Evolutionary conservation across 2,113 vertebrate genomes (phyloP), one percentile per base, ranked within the genome.

Genomic region (Ursus arctos): DNA sequence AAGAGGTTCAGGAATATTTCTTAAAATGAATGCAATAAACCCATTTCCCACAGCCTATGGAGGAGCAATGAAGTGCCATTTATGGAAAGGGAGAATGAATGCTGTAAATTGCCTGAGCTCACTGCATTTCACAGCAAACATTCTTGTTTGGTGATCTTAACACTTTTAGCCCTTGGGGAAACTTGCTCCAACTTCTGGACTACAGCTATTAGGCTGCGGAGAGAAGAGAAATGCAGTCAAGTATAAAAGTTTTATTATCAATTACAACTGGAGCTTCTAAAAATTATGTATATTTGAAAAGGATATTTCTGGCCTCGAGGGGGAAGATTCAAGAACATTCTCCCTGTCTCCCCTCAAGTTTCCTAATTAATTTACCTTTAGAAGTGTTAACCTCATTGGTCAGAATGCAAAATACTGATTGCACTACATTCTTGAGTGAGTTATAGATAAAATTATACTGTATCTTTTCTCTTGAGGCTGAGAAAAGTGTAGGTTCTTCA

Each of bases 1-100:
- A 94, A 94, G 79, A 74, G 91, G 93, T 91, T 24, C 69, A 82
- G 57, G 72, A 85, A 89, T 91, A 86, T 91, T 94, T 97, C 97
- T 97, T 83, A 55, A 95, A 97, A 95, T 95, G 95, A 98, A 89
- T 74, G 24, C 88, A 83, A 74, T 93, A 94, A 96, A 65, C 94
- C 83, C 82, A 43, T 85, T 76, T 93, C 67, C 53, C 33, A 26
- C 47, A 94, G 93, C 61, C 65, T 95, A 74, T 9, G 10, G 86
- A 87, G 87, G 7, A 89, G 69, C 93, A 71, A 92, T 97, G 97
- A 97, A 92, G 65, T 95, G 74, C 47, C 67, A 0, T 95, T 97
- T 95, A 88, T 57, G 65, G 67, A 89, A 93, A 96, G 43, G 31
- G 19, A 91, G 87, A 90, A 76, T 63, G 95, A 91, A 94, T 53